phyloP scores from a whole-genome alignment of 2,797 vertebrate genomes.

The Catamblyrhynchus diadema region DNA sequence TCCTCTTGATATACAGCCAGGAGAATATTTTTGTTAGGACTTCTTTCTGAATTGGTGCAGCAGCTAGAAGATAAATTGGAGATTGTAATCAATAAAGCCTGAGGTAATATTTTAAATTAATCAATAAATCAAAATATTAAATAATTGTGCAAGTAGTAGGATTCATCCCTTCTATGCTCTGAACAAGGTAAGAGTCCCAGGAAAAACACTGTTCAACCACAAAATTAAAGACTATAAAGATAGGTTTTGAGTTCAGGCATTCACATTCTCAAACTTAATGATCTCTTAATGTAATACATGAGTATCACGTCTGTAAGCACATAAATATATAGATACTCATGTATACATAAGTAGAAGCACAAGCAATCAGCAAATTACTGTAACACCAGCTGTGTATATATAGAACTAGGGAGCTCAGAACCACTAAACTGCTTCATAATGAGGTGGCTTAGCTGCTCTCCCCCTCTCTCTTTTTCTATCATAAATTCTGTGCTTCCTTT shows the following conservation, averaged over 20 bases:
- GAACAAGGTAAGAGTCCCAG: background rate
- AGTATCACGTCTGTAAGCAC: background rate
- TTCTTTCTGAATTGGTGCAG: background rate
- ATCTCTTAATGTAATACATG: background rate
- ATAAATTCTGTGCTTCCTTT: background rate
- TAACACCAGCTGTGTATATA: background rate
- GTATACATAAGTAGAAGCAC: slow-evolving; percentile 5
- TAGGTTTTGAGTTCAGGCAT: background rate
- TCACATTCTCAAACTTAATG: background rate
- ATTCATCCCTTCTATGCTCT: background rate
- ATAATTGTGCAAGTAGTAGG: background rate
- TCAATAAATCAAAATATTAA: background rate
- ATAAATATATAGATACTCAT: background rate
- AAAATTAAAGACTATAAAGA: background rate
- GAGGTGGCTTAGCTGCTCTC: background rate
- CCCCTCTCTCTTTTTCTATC: background rate
- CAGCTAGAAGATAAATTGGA: background rate
- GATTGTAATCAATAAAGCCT: background rate
- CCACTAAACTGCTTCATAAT: background rate
- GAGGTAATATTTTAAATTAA: background rate
- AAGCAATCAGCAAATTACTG: slow-evolving; percentile 31
- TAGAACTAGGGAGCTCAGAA: background rate
- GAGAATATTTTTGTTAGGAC: background rate
- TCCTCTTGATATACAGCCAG: background rate
- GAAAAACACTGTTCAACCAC: background rate